Base-by-base conservation (phyloP, 2,113 vertebrate species). In the Seriola rivoliana region DNA sequence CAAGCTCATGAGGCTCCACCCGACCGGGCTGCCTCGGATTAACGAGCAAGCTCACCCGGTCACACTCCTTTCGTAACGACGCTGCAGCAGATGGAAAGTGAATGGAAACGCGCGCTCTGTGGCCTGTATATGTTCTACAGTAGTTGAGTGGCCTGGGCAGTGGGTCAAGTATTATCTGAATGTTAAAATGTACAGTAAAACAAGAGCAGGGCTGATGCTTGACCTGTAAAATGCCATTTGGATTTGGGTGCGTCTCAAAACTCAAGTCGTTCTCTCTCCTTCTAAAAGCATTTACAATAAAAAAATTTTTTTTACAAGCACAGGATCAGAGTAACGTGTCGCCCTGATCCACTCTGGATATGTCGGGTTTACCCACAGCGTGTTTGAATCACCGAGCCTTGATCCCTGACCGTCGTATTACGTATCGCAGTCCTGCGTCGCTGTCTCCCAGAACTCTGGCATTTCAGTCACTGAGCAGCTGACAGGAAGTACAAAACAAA, bases 111-210 rank as follows among this genome's bases (percentile, higher is more conserved):
- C 14, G 54, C 29, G 52, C 19, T 44, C 12, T 13, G 64, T 2
- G 16, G 63, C 42, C 21, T 73, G 74, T 80, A 81, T 75, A 48
- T 76, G 19, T 75, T 63, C 14, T 54, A 12, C 69, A 38, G 84
- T 29, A 5, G 71, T 5, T 29, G 71, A 81, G 78, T 50, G 55
- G 48, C 52, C 21, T 5, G 62, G 62, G 62, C 64, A 14, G 16
- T 0, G 38, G 59, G 8, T 71, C 66, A 32, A 32, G 23, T 75
- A 74, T 84, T 78, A 58, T 57, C 48, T 71, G 63, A 85, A 80
- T 80, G 80, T 84, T 81, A 8, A 68, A 62, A 69, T 75, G 52
- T 66, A 55, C 54, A 78, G 71, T 74, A 5, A 71, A 58, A 71
- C n/a, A 9, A 54, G 55, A 69, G 58, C 0, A 23, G n/a, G 52